phyloP scores from a whole-genome alignment of 2,888 invertebrate species.

The Erebia palarica region DNA sequence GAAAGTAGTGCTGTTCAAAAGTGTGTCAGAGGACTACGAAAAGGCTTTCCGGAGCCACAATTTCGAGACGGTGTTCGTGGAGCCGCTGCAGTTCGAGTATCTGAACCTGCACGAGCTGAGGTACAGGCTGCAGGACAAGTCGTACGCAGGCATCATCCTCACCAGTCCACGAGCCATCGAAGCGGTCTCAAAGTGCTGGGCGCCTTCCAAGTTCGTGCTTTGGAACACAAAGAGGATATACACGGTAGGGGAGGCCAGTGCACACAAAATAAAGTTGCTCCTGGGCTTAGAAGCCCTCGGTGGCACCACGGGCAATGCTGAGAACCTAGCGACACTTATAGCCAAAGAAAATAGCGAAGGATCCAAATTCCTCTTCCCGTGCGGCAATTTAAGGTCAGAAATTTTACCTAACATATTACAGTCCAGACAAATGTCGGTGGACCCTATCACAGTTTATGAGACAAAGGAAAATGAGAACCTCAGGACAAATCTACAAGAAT shows the following conservation, averaged over 20 bases:
- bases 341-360: constrained; percentile 52
- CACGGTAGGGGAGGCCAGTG: constrained; percentile 65
- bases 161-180: constrained; percentile 71
- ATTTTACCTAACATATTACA: constrained; percentile 56
- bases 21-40: constrained; percentile 68
- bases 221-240: constrained; percentile 66
- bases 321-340: constrained; percentile 63
- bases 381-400: constrained; percentile 69
- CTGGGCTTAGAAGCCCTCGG: constrained; percentile 67
- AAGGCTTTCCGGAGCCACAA: constrained; percentile 58
- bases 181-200: constrained; percentile 67
- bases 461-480: constrained; percentile 69
- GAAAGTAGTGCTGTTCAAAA: constrained; percentile 70
- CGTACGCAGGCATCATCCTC: constrained; percentile 63
- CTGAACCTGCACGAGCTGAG: constrained; percentile 52
- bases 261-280: constrained; percentile 55
- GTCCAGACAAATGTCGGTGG: constrained; percentile 53
- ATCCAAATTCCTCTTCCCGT: constrained; percentile 68
- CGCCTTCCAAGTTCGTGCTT: constrained; percentile 60
- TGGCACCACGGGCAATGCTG: constrained; percentile 60
- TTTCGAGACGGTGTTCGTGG: constrained; percentile 65
- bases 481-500: constrained; percentile 55
- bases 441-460: constrained; percentile 68
- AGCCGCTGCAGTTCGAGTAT: constrained; percentile 66
- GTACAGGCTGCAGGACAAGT: constrained; percentile 50